phyloP scores from a whole-genome alignment of 2,113 vertebrate genomes.

The Cyanoramphus novaezelandiae region DNA sequence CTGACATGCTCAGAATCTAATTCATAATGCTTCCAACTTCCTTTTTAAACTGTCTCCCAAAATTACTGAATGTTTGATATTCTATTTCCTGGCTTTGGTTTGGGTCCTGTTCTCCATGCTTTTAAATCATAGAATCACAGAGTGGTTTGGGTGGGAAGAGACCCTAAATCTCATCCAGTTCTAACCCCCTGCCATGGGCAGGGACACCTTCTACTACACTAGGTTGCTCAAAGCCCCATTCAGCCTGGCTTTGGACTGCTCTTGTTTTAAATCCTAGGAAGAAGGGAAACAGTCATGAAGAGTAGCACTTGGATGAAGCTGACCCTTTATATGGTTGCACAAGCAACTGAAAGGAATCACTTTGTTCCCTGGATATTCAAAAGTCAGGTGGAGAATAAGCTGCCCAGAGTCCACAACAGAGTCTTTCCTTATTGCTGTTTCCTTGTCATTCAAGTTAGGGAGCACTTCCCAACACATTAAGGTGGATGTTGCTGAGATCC shows the following conservation, averaged over 20 bases:
- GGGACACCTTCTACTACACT: not conserved
- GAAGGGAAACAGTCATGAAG: not conserved
- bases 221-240: not conserved
- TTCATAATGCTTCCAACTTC: not conserved
- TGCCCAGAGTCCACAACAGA: not conserved
- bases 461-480: not conserved
- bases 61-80: not conserved
- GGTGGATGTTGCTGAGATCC: not conserved
- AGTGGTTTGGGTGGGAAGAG: not conserved
- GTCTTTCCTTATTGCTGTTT: not conserved
- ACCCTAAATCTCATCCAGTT: not conserved
- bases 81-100: not conserved
- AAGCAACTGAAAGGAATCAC: not conserved
- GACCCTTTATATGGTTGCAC: not conserved
- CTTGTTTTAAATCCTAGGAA: not conserved
- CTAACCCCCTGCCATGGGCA: not conserved
- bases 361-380: not conserved
- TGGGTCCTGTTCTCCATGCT: not conserved
- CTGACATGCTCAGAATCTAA: not conserved
- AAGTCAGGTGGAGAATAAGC: not conserved
- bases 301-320: not conserved
- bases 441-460: not conserved
- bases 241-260: not conserved
- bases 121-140: not conserved
- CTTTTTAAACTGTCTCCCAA: not conserved